A percentile compares a stretch with the other conserved stretches of the same genome.
phyloP scores from a whole-genome alignment of 2,888 invertebrate genomes.

The Xestia sexstrigata region DNA sequence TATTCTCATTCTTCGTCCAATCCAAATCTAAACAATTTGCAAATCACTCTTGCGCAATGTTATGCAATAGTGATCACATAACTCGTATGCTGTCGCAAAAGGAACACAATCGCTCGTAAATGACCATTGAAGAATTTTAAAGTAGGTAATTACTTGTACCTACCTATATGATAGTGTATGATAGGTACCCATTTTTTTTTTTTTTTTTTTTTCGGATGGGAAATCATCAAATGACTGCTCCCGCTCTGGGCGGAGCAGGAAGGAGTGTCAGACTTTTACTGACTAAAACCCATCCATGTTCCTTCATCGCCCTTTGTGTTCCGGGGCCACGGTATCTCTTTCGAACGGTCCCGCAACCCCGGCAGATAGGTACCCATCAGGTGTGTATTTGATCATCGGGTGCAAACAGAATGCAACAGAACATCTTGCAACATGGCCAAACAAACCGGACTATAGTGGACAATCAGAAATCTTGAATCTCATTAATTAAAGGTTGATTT shows the following conservation, averaged over 20 bases:
- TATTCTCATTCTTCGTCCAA: slow-evolving; percentile 2
- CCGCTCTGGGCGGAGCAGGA: no score
- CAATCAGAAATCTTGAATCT: background rate
- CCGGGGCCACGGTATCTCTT: no score
- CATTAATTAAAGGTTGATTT: background rate
- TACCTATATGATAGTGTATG: no score
- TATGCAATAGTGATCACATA: slow-evolving; percentile 8
- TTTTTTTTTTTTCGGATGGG: no score
- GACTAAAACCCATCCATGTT: no score
- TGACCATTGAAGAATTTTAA: background rate
- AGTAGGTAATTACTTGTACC: background rate
- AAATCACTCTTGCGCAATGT: slow-evolving; percentile 42
- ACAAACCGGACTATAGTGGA: background rate
- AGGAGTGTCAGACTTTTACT: no score
- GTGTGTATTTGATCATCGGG: background rate
- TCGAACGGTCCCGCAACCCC: no score
- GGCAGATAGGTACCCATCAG: no score
- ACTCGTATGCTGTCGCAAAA: background rate
- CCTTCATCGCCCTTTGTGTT: no score
- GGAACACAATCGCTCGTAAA: slow-evolving; percentile 3
- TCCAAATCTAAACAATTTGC: background rate
- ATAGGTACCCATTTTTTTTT: no score
- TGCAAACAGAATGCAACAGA: background rate
- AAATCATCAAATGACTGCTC: no score
- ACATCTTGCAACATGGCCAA: background rate